A percentile compares a stretch with the other conserved stretches of the same genome.
phyloP scores from a whole-genome alignment of 2,888 invertebrate genomes.

The Drosophila kanekoi region DNA sequence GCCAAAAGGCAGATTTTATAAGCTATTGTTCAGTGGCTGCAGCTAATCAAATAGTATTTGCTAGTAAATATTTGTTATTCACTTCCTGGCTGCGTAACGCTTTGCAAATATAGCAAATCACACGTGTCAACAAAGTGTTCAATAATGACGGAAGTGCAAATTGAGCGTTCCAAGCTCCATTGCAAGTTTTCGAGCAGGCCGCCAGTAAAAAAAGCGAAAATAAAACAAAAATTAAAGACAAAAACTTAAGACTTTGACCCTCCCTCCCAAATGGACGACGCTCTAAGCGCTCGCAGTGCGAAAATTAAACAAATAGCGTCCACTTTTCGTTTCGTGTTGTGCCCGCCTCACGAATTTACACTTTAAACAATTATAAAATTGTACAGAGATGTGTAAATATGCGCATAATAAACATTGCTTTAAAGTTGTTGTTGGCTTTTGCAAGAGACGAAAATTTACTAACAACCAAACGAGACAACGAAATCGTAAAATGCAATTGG shows the following conservation, averaged over 20 bases:
- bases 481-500: constrained; percentile 47
- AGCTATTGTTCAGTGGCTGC: constrained; percentile 8
- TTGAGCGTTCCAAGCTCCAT: constrained; percentile 37
- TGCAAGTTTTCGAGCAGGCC: constrained; percentile 15
- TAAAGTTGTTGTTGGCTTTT: constrained; percentile 37
- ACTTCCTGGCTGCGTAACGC: constrained; percentile 54
- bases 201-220: constrained; percentile 24
- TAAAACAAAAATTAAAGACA: constrained; percentile 20
- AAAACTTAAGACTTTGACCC: constrained; percentile 47
- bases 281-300: constrained; percentile 54
- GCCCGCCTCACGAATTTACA: constrained; percentile 72
- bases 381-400: constrained; percentile 65
- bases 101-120: constrained; percentile 34
- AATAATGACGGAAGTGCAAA: constrained; percentile 49
- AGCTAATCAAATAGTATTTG: constrained; percentile 27
- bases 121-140: constrained; percentile 26
- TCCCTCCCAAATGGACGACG: constrained; percentile 22
- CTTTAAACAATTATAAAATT: constrained; percentile 75
- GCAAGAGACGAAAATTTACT: constrained; percentile 54
- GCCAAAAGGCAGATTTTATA: not conserved
- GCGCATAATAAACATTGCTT: constrained; percentile 65
- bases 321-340: constrained; percentile 41
- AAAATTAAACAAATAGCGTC: constrained; percentile 67
- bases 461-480: constrained; percentile 32
- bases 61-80: constrained; percentile 49